phyloP scores from a whole-genome alignment of 2,888 invertebrate genomes.

The Laspeyria flexula region DNA sequence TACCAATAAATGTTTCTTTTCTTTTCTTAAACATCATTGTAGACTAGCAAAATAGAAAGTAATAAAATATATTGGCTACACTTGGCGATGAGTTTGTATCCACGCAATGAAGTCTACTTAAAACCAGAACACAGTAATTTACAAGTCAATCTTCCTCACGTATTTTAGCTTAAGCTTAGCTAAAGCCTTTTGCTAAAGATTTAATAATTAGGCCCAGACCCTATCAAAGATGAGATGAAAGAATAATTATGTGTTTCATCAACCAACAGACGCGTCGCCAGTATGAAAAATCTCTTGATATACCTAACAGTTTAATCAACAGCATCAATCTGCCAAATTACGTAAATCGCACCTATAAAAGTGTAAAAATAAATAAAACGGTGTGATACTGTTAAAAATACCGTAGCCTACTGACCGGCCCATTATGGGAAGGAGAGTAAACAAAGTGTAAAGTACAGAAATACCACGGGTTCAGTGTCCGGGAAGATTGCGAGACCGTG shows the following conservation, averaged over 20 bases:
- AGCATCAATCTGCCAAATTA: conserved; percentile 1
- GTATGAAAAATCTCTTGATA: too few relatives aligned
- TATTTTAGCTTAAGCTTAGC: too few relatives aligned
- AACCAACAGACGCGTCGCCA: too few relatives aligned
- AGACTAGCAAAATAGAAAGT: conserved; percentile 11
- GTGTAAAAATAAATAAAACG: conserved; percentile 32
- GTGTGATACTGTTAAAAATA: conserved; percentile 46
- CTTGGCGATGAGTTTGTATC: too few relatives aligned
- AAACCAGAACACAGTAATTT: conserved; percentile 20
- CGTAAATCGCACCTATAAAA: conserved; percentile 1
- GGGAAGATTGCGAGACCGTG: conserved; percentile 29
- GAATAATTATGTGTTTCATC: too few relatives aligned
- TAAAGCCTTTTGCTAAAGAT: too few relatives aligned
- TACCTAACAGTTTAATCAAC: neutral
- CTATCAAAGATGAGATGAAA: too few relatives aligned
- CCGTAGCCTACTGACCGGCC: conserved; percentile 60
- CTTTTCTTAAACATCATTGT: neutral
- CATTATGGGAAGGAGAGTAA: conserved; percentile 58
- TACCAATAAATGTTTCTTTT: too few relatives aligned
- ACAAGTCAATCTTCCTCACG: too few relatives aligned
- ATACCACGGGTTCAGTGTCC: conserved; percentile 65
- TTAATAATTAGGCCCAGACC: too few relatives aligned
- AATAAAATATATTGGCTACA: conserved; percentile 6
- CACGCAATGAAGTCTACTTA: conserved; percentile 1
- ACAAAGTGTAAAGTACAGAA: conserved; percentile 59